Conservation (phyloP, 2,888 invertebrate genomes). For the Thumatha senex region DNA sequence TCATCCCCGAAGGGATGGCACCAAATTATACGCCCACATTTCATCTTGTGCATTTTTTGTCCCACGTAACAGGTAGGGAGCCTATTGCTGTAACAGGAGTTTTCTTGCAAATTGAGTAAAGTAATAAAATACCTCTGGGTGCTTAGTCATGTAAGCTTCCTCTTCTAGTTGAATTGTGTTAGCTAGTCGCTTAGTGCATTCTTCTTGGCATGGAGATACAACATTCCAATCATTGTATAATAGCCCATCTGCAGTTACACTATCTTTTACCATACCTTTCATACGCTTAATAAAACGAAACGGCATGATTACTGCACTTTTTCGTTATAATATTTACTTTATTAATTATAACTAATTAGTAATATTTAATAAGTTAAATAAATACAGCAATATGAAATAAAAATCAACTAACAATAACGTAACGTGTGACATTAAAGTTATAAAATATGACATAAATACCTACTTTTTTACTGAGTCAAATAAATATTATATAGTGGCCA, state of each 20-base stretch:
- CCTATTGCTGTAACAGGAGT: too few species aligned
- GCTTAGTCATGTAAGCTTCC: constrained; percentile 2
- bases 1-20: too few species aligned
- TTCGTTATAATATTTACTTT: not conserved
- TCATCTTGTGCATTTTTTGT: too few species aligned
- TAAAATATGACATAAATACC: not conserved
- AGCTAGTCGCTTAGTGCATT: not conserved
- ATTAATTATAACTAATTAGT: not conserved
- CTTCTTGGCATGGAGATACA: not conserved
- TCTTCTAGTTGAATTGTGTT: constrained; percentile 6
- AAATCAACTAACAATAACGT: too few species aligned
- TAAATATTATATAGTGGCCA: too few species aligned
- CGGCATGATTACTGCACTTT: not conserved
- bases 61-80: too few species aligned
- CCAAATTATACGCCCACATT: too few species aligned
- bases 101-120: too few species aligned
- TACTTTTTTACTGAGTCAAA: not conserved
- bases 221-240: constrained; percentile 1
- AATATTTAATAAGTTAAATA: not conserved
- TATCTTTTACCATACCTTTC: not conserved
- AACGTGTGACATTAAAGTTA: not conserved
- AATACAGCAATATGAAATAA: not conserved
- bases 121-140: constrained; percentile 4
- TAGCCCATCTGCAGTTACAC: not conserved
- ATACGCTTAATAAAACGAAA: not conserved